Conservation (phyloP, 2,113 vertebrate species). For the Erythrolamprus reginae region DNA sequence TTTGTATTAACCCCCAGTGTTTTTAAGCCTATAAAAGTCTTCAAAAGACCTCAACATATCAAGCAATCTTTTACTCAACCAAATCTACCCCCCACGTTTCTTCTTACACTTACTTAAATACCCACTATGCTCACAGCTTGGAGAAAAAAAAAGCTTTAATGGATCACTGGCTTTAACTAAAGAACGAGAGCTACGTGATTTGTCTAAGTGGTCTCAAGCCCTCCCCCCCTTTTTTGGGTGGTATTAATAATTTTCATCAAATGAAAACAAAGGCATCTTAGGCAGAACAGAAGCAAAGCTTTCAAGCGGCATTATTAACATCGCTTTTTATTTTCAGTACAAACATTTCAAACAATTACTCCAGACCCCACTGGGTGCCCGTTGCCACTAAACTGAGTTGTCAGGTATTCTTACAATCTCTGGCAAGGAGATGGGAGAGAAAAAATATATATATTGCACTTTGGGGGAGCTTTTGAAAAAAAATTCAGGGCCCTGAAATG, state of each 20-base stretch:
- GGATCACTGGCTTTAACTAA: slow-evolving; percentile 76
- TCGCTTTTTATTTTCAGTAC: slow-evolving; percentile 69
- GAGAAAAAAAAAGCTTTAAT: slow-evolving; percentile 67
- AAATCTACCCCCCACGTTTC: slow-evolving; percentile 78
- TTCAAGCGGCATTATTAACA: slow-evolving; percentile 65
- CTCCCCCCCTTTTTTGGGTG: slow-evolving; percentile 62
- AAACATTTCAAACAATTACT: slow-evolving; percentile 69
- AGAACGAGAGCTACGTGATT: slow-evolving; percentile 68
- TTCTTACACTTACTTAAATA: slow-evolving; percentile 77
- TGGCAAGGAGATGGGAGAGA: slow-evolving; percentile 37
- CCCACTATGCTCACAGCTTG: slow-evolving; percentile 75
- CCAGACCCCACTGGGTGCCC: slow-evolving; percentile 45
- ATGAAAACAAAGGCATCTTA: slow-evolving; percentile 66
- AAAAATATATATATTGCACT: slow-evolving; percentile 4
- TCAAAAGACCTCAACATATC: slow-evolving; percentile 79
- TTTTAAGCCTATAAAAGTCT: slow-evolving; percentile 83
- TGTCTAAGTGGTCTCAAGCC: slow-evolving; percentile 69
- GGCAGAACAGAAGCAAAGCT: slow-evolving; percentile 45
- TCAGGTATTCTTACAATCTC: slow-evolving; percentile 31
- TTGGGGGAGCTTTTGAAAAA: slow-evolving; percentile 41
- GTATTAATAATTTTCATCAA: slow-evolving; percentile 72
- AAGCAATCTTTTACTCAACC: slow-evolving; percentile 81
- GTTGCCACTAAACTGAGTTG: slow-evolving; percentile 45
- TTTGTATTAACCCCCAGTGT: slow-evolving; percentile 71
- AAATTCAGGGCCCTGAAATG: slow-evolving; percentile 5